Base-by-base conservation (phyloP, 2,888 invertebrate genomes). In the Scaptomyza tumidula region DNA sequence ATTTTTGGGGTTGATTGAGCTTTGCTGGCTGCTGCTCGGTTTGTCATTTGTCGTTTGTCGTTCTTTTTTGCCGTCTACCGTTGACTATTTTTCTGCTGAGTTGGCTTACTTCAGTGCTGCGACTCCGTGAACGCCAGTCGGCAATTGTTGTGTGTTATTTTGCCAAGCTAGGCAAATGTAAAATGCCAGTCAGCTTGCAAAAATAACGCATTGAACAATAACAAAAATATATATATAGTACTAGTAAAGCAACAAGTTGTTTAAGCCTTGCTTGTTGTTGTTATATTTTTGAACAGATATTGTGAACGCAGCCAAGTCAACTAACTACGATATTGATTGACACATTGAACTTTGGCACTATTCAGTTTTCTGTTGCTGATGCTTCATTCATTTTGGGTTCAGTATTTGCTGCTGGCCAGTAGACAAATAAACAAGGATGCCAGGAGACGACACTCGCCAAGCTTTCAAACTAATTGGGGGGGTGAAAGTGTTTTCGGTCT, bases 381-480 rank as follows among this genome's bases (percentile, higher is more conserved):
- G 29, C 24, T 24, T 4, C 4, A 24, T 24, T 24, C 24, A 3
- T 24, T 41, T 49, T 19, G 31, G 49, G 24, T 19, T 49, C 14
- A 24, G 33, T 59, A 35, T 43, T 53, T 55, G 52, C 53, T 56
- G 39, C 50, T 65, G 75, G 60, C 52, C 61, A 53, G 52, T 45
- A 59, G 58, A 71, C 66, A 75, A 74, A 71, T 67, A 71, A 67
- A 75, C 58, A 75, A 33, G 60, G 5, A 10, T 27, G 57, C 10
- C 41, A 48, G 46, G 31, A 56, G 31, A 16, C 46, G 16, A 53
- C 52, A 46, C 39, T 50, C 62, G 35, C 19, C 44, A 71, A 50
- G 58, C 75, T 69, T 80, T 69, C 78, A 60, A 78, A 83, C 80
- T 80, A 80, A 80, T 80, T 80, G 80, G 80, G 55, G 54, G 80